phyloP scores from a whole-genome alignment of 1,140 invertebrate species.

The Chionoecetes opilio region DNA sequence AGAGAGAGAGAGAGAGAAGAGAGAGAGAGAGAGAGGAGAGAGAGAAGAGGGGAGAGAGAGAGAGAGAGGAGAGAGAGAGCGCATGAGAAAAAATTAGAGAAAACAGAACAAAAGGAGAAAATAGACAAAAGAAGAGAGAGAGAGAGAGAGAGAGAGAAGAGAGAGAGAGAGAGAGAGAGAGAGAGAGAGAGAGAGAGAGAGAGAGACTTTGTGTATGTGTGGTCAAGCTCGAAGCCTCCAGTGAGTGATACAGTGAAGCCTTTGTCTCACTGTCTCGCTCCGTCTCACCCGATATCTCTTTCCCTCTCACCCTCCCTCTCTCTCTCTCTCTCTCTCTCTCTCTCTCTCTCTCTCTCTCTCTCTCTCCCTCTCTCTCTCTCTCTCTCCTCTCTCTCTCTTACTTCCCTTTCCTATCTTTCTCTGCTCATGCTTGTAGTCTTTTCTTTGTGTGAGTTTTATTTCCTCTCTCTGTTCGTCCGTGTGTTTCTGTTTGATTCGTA shows the following conservation, averaged over 20 bases:
- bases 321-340: neutral
- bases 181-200: constrained; percentile 2
- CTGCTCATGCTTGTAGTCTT: neutral
- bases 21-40: constrained; percentile 8
- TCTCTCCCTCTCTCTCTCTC: neutral
- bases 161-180: constrained; percentile 11
- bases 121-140: no score
- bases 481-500: no score
- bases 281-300: neutral
- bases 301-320: neutral
- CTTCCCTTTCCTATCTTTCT: neutral
- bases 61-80: constrained; percentile 19
- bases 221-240: constrained; percentile 14
- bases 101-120: no score
- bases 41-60: no score
- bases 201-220: constrained; percentile 22
- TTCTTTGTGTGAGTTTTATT: no score
- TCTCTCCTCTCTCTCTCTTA: neutral
- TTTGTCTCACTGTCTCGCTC: constrained; percentile 16
- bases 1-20: constrained; percentile 30
- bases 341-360: neutral
- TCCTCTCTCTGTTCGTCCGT: neutral
- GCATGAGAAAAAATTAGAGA: neutral
- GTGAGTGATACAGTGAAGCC: constrained; percentile 25
- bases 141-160: constrained; percentile 7